Percentiles rank a stretch among this genome's conserved stretches.
These are phyloP conservation scores for Melanotaenia trifasciata DNA, from an alignment of 2,797 vertebrate genomes.

Conservation along the genomic window DNA sequence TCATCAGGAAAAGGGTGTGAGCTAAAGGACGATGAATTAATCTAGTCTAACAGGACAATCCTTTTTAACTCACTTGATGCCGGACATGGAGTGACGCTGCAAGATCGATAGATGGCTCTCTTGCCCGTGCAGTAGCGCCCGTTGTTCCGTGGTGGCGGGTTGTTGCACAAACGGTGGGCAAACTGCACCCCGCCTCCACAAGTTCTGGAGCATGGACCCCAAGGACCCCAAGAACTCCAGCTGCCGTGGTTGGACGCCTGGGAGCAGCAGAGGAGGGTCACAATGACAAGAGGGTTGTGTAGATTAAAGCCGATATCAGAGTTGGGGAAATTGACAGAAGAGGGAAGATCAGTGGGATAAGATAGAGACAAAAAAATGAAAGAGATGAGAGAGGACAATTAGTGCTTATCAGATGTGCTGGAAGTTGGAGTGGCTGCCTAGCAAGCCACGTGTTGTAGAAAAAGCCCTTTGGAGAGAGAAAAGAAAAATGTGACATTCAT, in stretches of 20 bases:
- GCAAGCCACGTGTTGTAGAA: constrained; percentile 23
- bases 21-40: not conserved
- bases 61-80: constrained; percentile 79
- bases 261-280: constrained; percentile 32
- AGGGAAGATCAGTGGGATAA: constrained; percentile 26
- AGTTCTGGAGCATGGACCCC: constrained; percentile 93
- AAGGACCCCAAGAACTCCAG: constrained; percentile 98
- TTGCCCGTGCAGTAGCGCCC: constrained; percentile 97
- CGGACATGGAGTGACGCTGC: constrained; percentile 86
- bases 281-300: not conserved
- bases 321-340: constrained; percentile 12
- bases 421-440: constrained; percentile 8
- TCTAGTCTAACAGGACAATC: not conserved
- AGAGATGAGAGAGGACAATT: constrained; percentile 45
- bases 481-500: constrained; percentile 27
- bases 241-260: constrained; percentile 96
- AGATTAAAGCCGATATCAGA: constrained; percentile 16
- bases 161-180: constrained; percentile 96
- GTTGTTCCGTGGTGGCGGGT: constrained; percentile 94
- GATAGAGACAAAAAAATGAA: not conserved
- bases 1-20: not conserved
- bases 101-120: constrained; percentile 94
- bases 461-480: constrained; percentile 19
- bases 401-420: constrained; percentile 43
- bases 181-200: constrained; percentile 97